A percentile compares a stretch with the other conserved stretches of the same genome.
Evolutionary conservation across 2,888 invertebrate genomes (phyloP).

Genomic region (Boloria euphrosyne): DNA sequence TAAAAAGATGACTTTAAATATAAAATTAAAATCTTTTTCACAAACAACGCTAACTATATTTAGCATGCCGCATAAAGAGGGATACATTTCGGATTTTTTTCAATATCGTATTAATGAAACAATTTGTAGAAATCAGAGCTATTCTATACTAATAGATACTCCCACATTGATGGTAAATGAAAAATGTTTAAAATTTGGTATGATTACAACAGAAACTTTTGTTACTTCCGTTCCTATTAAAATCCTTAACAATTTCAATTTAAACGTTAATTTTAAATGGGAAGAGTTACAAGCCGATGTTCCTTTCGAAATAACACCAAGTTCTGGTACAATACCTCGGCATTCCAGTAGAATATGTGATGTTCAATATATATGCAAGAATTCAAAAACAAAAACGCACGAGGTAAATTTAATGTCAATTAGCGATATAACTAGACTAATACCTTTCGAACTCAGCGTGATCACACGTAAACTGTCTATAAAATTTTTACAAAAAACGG

Average conservation of each 20-base stretch:
- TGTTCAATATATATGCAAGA: constrained; percentile 58
- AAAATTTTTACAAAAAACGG: constrained; percentile 63
- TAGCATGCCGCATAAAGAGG: constrained; percentile 56
- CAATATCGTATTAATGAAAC: constrained; percentile 61
- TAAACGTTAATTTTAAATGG: constrained; percentile 62
- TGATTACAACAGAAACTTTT: constrained; percentile 69
- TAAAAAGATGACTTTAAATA: constrained; percentile 45
- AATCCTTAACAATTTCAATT: constrained; percentile 67
- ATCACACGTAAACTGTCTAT: constrained; percentile 68
- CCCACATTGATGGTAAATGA: constrained; percentile 60
- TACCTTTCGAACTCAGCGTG: constrained; percentile 63
- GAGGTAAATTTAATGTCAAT: constrained; percentile 61
- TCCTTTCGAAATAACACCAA: constrained; percentile 69
- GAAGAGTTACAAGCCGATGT: constrained; percentile 55
- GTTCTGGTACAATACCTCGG: constrained; percentile 56
- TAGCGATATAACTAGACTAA: constrained; percentile 44
- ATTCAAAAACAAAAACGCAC: constrained; percentile 66
- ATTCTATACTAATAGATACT: constrained; percentile 57
- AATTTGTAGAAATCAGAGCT: constrained; percentile 60
- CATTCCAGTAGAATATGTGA: constrained; percentile 66
- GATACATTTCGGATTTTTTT: constrained; percentile 56
- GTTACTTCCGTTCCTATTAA: constrained; percentile 64
- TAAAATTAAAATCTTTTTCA: constrained; percentile 55
- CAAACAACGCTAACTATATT: constrained; percentile 52
- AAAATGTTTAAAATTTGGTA: constrained; percentile 69